These are phyloP conservation scores for Oryzaephilus surinamensis DNA, from an alignment of 1,140 invertebrate species.

Conservation along the genomic window DNA sequence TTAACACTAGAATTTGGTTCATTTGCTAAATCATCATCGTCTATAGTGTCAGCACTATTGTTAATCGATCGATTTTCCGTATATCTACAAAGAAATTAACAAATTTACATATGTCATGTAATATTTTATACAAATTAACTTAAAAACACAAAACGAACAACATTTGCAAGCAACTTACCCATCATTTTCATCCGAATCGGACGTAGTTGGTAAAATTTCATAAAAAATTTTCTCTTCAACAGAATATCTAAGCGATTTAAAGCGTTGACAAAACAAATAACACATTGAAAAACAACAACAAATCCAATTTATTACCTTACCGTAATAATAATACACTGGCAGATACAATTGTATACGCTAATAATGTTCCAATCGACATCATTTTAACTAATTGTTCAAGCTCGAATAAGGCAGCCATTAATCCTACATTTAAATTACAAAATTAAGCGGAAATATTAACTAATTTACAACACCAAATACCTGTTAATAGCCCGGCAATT, in stretches of 20 bases:
- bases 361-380: constrained; percentile 80
- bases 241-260: too few relatives aligned
- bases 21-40: constrained; percentile 17
- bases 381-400: constrained; percentile 67
- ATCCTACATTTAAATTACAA: too few relatives aligned
- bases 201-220: too few relatives aligned
- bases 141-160: not conserved
- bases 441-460: constrained; percentile 11
- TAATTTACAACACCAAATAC: too few relatives aligned
- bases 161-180: not conserved
- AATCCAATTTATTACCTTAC: constrained; percentile 29
- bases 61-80: constrained; percentile 2
- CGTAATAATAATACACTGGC: constrained; percentile 65
- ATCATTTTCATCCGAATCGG: too few relatives aligned
- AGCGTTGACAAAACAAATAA: not conserved
- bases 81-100: constrained; percentile 6
- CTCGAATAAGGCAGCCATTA: constrained; percentile 68
- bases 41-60: too few relatives aligned
- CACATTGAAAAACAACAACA: not conserved
- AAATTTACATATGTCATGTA: too few relatives aligned
- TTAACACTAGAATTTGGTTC: constrained; percentile 35
- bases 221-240: too few relatives aligned
- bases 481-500: constrained; percentile 61
- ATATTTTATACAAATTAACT: not conserved
- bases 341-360: constrained; percentile 79